A percentile compares a stretch with the other conserved stretches of the same genome.
These are phyloP conservation scores for Linyphia triangularis DNA, from an alignment of 2,888 invertebrate species.

Conservation along the genomic window DNA sequence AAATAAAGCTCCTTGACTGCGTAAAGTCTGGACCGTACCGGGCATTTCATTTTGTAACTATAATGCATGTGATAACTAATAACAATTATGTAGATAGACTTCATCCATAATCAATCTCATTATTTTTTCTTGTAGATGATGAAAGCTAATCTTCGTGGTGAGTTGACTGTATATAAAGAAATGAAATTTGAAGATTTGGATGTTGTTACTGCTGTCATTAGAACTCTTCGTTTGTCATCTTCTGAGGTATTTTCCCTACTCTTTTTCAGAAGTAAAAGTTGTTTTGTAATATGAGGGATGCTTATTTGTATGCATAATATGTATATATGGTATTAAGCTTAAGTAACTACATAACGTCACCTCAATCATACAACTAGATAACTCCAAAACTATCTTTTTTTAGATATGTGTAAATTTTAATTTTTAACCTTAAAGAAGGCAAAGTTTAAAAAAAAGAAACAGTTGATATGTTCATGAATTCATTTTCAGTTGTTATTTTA, in stretches of 20 bases:
- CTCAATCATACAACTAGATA: too few species aligned
- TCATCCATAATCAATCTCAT: background rate
- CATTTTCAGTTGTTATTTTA: background rate
- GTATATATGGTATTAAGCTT: too few species aligned
- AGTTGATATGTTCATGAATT: too few species aligned
- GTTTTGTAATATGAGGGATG: too few species aligned
- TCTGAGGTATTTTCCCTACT: conserved; percentile 79
- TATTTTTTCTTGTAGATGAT: conserved; percentile 84
- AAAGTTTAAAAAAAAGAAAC: background rate
- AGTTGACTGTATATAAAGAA: conserved; percentile 83
- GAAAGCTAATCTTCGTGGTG: conserved; percentile 88
- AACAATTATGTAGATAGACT: background rate
- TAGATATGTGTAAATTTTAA: background rate
- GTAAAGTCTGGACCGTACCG: too few species aligned
- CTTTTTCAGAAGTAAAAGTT: too few species aligned
- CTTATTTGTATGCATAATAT: too few species aligned
- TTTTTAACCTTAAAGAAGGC: background rate
- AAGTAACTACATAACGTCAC: too few species aligned
- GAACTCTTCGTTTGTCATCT: conserved; percentile 82
- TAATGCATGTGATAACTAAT: background rate
- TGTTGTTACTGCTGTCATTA: conserved; percentile 84
- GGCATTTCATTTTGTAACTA: background rate
- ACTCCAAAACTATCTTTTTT: background rate
- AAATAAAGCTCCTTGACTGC: too few species aligned
- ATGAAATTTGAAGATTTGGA: conserved; percentile 81